phyloP scores from a whole-genome alignment of 2,113 vertebrate species.

The Falco punctatus region DNA sequence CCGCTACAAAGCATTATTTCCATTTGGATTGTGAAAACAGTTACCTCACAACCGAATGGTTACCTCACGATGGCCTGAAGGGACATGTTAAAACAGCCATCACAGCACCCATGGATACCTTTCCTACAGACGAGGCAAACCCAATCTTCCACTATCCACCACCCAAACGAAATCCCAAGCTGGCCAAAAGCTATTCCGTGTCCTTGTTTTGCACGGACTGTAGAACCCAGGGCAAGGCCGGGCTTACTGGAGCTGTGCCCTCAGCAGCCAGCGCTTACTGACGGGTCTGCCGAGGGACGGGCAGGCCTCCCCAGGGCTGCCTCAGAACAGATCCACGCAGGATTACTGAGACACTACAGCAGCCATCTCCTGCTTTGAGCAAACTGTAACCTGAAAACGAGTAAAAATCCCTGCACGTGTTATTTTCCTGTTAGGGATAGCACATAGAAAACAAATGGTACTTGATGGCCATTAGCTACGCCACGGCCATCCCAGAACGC shows the following conservation, averaged over 20 bases:
- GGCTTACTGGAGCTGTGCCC: not conserved
- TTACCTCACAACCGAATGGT: not conserved
- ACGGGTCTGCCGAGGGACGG: not conserved
- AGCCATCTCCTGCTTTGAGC: not conserved
- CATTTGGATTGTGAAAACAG: not conserved
- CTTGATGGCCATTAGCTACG: fast-evolving
- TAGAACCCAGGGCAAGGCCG: not conserved
- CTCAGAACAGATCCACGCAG: not conserved
- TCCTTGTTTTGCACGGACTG: not conserved
- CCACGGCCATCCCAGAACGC: not conserved
- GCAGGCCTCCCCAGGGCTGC: not conserved
- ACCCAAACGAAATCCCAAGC: not conserved
- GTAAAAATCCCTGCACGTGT: not conserved
- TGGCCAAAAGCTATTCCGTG: not conserved
- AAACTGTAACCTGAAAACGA: not conserved
- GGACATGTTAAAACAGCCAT: not conserved
- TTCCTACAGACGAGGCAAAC: not conserved
- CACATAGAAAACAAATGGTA: not conserved
- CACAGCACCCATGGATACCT: fast-evolving
- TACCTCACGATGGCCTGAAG: not conserved
- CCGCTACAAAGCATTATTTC: not conserved
- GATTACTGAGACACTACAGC: not conserved
- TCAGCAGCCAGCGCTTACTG: fast-evolving
- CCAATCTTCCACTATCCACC: fast-evolving
- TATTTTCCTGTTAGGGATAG: not conserved